Evolutionary conservation across 2,888 invertebrate genomes (phyloP), one percentile per base, ranked within the genome.

Genomic region (Cinara cedri): DNA sequence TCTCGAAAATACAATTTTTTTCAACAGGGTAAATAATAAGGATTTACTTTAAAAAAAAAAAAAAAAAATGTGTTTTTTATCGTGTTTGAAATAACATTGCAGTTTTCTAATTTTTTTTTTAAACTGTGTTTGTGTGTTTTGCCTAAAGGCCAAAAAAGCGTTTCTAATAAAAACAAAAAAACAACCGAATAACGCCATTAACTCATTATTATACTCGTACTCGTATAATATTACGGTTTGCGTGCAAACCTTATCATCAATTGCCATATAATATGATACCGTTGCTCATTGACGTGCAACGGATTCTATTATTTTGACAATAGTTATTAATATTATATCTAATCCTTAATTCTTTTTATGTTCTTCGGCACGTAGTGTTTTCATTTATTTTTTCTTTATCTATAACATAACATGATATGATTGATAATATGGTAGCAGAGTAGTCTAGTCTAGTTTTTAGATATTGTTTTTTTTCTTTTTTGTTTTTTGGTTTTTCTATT

Each of bases 321-420:
- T 21, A 19, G 13, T 65, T 65, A 44, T 16, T 21, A 10, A 55
- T 55, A 1, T 21, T 21, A 19, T 55, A 19, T 21, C 55, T 9
- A 11, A 10, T 21, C 21, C n/a, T 54, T 13, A 16, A 54, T 57
- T 54, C n/a, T 42, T 21, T 60, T 4, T 24, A 26, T n/a, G n/a
- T n/a, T 62, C 57, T 72, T 84, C 83, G 84, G 83, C 83, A 46
- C 60, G 60, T 74, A 55, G 14, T 14, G 0, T 66, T 66, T 66
- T 66, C 8, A 14, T 26, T 68, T 68, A 19, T 34, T 65, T 49
- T 24, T 42, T 74, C 42, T 60, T 63, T 19, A 70, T 46, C 19
- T 57, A 44, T 57, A 10, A 34, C 34, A 34, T 34, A 34, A 34
- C 34, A 34, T 34, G 6, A 4, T 34, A 34, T 34, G 34, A 34